These are phyloP conservation scores for Hiodon alosoides DNA, from an alignment of 2,113 vertebrate genomes.

Conservation along the genomic window DNA sequence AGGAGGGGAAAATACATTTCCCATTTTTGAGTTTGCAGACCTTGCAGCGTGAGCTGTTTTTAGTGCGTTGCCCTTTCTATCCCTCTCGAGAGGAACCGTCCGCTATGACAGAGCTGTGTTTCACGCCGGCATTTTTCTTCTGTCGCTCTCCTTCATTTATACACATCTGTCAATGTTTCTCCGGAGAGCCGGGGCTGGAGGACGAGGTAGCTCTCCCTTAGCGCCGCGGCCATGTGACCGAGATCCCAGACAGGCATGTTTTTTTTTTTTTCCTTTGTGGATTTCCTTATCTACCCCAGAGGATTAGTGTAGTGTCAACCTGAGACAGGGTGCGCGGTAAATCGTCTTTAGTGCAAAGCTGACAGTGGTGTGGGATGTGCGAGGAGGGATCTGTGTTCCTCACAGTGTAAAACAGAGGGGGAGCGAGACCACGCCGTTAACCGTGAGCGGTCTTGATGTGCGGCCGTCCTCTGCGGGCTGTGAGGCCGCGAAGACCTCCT, in stretches of 20 bases:
- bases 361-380: slow-evolving; percentile 32
- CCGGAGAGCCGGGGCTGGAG: too few species aligned
- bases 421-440: slow-evolving; percentile 1
- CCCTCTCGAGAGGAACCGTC: neutral
- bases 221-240: too few species aligned
- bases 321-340: slow-evolving; percentile 29
- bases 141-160: too few species aligned
- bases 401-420: slow-evolving; percentile 39
- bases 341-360: neutral
- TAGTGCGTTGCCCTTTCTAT: neutral
- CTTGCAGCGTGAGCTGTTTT: neutral
- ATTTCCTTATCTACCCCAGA: slow-evolving; percentile 20
- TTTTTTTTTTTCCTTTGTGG: neutral
- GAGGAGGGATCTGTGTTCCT: slow-evolving; percentile 23
- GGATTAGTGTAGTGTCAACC: slow-evolving; percentile 22
- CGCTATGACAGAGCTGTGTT: neutral
- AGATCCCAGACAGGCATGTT: too few species aligned
- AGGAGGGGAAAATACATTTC: neutral
- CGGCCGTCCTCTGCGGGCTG: too few species aligned
- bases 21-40: neutral
- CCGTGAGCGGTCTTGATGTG: too few species aligned
- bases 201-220: too few species aligned
- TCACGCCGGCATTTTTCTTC: neutral
- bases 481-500: too few species aligned
- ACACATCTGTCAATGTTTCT: too few species aligned